Base-by-base conservation (phyloP, 2,113 vertebrate species). In the Gasterosteus aculeatus region DNA sequence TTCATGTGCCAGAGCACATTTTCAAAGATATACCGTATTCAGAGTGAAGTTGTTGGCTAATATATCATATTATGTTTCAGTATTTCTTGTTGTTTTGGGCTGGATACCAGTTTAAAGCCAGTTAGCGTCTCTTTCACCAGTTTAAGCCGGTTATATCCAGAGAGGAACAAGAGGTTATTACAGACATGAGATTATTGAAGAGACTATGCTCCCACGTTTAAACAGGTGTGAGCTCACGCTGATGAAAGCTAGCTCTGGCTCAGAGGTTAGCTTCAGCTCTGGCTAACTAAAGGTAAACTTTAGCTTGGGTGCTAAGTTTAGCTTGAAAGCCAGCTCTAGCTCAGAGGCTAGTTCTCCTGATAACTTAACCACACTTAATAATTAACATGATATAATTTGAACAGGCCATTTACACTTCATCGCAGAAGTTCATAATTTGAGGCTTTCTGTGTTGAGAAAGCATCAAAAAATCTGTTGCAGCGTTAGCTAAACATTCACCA, bases 1-100 rank as follows among this genome's bases (percentile, higher is more conserved):
- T 66, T 49, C 31, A 38, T 53, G 74, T 72, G 63, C 74, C 74
- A 72, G 68, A 76, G 54, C 54, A 42, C 56, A 3, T 62, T 29
- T 49, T 75, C 26, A 67, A 19, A 66, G 11, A 18, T 39, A 19
- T n/a, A 10, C 47, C 51, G 49, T 41, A 31, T 26, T 5, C 18
- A 54, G 70, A 53, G 67, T 70, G 53, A 47, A 9, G 64, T 76
- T 61, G 46, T 61, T 15, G 60, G 66, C 19, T 53, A 68, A 57
- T 41, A 67, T 68, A 61, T 80, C 70, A 61, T 7, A 69, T 31
- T 49, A 7, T 35, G 47, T 77, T 19, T 59, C 16, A 33, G 38
- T 63, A 44, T 63, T 42, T 62, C 47, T 57, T 5, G 51, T 49
- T 63, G 33, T 38, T 71, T 72, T 54, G 54, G 61, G 41, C 31